These are phyloP conservation scores for Berghia stephanieae DNA, from an alignment of 1,140 invertebrate species.

Conservation along the genomic window DNA sequence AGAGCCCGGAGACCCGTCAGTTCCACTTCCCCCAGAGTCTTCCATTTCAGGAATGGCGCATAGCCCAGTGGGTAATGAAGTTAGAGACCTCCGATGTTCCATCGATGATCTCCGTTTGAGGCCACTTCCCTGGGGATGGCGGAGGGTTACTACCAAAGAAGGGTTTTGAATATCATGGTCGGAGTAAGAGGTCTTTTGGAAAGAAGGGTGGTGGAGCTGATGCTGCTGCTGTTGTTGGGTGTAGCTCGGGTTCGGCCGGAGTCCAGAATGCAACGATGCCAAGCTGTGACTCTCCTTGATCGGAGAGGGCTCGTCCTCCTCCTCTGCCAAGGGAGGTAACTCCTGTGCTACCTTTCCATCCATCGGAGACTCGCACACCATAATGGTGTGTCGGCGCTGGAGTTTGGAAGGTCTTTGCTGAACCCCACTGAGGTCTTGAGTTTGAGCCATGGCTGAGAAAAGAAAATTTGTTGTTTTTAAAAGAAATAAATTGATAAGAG, in stretches of 20 bases:
- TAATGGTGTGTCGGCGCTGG: conserved; percentile 64
- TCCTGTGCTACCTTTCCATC: conserved; percentile 39
- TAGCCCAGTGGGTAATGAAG: conserved; percentile 30
- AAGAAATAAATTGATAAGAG: too few species aligned
- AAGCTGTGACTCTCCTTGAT: conserved; percentile 11
- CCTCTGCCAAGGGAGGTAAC: conserved; percentile 37
- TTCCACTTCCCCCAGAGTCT: conserved; percentile 19
- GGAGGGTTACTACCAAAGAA: background rate
- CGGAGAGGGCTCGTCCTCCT: conserved; percentile 36
- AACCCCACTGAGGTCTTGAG: background rate
- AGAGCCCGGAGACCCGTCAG: background rate
- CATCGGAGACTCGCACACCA: conserved; percentile 62
- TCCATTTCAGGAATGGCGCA: conserved; percentile 37
- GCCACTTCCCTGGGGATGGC: conserved; percentile 3
- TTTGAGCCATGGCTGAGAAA: too few species aligned
- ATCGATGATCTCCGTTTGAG: background rate
- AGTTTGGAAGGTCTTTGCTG: conserved; percentile 33
- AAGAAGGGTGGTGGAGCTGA: background rate
- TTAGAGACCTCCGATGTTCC: conserved; percentile 37
- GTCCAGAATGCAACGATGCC: too few species aligned
- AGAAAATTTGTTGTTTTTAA: too few species aligned
- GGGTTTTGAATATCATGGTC: conserved; percentile 26
- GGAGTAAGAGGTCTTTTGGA: conserved; percentile 10
- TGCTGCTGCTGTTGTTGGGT: too few species aligned
- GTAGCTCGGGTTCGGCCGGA: too few species aligned